Evolutionary conservation across 2,113 vertebrate species (phyloP), one percentile per base, ranked within the genome.

Genomic region (Onychostruthus taczanowskii): DNA sequence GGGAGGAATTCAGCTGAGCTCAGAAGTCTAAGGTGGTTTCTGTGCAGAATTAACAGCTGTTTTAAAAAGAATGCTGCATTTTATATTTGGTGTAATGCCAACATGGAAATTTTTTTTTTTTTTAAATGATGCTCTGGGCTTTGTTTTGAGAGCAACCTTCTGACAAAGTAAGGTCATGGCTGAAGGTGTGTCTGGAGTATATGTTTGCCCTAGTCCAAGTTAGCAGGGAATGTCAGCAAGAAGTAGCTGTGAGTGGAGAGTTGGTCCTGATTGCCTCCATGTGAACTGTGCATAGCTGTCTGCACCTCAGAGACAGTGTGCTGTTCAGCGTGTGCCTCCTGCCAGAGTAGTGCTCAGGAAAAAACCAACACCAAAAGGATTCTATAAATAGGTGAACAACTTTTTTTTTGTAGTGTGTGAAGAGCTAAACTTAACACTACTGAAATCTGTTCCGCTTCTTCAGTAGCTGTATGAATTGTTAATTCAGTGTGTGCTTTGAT

Each of bases 231-330:
- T 16, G n/a, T 30, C 55, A 77, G 19, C 17, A 70, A 66, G 56
- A 62, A 47, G 24, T 23, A 37, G 41, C 24, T 37, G 68, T 68
- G 24, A 26, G n/a, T 49, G 31, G 11, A 44, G 55, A 39, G n/a
- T 0, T 2, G 22, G 59, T 84, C 44, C n/a, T 1, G 0, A 3
- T 49, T 61, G 37, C 59, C 26, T 74, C 53, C 43, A 9, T 23
- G 6, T 4, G 55, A 69, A 17, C 17, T n/a, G 27, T 1, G 1
- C 16, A 15, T 37, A 39, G 26, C 50, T 92, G 44, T 33, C 31
- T 86, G 35, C n/a, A 33, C 47, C 30, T 87, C 33, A 37, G 59
- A 21, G 23, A 18, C 33, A 49, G 8, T 20, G 56, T 67, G 31
- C 43, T 81, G 43, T 50, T 63, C 61, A 26, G 61, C 52, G 47